phyloP scores from a whole-genome alignment of 2,888 invertebrate genomes.

The Sinelater perroti region DNA sequence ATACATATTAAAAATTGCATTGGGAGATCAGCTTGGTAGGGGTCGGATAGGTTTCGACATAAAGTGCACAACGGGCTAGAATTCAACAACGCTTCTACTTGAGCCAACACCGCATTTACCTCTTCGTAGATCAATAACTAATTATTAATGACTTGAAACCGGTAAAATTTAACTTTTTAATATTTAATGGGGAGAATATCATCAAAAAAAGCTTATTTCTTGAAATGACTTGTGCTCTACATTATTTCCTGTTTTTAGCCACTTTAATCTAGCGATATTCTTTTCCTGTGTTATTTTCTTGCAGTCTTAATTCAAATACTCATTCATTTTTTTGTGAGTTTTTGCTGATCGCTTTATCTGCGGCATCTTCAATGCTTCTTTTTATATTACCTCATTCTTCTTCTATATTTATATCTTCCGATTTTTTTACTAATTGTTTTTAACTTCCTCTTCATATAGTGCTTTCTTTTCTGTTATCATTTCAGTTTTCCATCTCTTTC shows the following conservation, averaged over 20 bases:
- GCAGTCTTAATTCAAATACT: conserved; percentile 13
- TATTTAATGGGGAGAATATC: no score
- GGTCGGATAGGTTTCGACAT: no score
- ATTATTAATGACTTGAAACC: no score
- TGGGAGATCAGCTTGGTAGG: no score
- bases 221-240: conserved; percentile 4
- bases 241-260: conserved; percentile 12
- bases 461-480: conserved; percentile 4
- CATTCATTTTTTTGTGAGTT: conserved; percentile 13
- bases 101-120: no score
- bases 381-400: conserved; percentile 9
- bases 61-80: no score
- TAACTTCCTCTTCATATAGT: conserved; percentile 7
- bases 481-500: not conserved
- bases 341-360: conserved; percentile 6
- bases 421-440: conserved; percentile 7
- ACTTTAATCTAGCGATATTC: conserved; percentile 16
- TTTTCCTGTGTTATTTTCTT: conserved; percentile 14
- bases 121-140: no score
- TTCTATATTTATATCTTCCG: conserved; percentile 9
- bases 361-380: conserved; percentile 1
- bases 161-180: no score
- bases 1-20: no score
- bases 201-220: no score
- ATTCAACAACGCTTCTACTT: no score